These are phyloP conservation scores for Tetramorium parvispinum DNA, from an alignment of 1,140 invertebrate genomes.

Conservation along the genomic window DNA sequence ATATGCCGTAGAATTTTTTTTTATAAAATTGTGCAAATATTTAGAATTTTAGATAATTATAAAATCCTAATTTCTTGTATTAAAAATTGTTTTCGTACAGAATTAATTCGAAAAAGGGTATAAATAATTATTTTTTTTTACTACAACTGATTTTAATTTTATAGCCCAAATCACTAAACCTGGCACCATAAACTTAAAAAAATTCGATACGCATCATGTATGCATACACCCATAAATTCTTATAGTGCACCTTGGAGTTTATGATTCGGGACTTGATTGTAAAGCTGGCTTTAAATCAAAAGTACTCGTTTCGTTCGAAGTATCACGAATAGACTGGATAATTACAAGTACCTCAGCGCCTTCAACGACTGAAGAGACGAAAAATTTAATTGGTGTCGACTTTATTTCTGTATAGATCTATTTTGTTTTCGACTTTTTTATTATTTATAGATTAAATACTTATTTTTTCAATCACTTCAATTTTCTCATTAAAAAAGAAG, in stretches of 20 bases:
- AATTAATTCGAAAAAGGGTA: background rate
- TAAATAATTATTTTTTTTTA: conserved; percentile 18
- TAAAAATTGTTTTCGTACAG: background rate
- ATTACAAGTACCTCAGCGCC: background rate
- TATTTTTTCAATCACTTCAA: background rate
- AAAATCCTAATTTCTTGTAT: background rate
- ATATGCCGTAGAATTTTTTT: background rate
- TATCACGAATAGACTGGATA: conserved; percentile 47
- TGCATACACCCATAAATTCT: conserved; percentile 63
- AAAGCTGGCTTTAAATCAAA: conserved; percentile 62
- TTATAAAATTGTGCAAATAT: background rate
- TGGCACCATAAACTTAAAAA: conserved; percentile 59
- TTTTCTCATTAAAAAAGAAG: background rate
- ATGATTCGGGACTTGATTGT: conserved; percentile 54
- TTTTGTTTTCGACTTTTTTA: background rate
- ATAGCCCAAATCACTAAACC: conserved; percentile 46
- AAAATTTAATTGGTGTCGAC: background rate
- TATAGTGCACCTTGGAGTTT: conserved; percentile 42
- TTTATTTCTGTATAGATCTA: background rate
- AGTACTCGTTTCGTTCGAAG: conserved; percentile 13
- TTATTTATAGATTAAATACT: background rate
- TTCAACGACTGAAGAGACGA: background rate
- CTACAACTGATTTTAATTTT: conserved; percentile 56
- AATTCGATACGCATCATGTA: conserved; percentile 54
- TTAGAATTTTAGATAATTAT: background rate